phyloP scores from a whole-genome alignment of 2,888 invertebrate genomes.

The Andrena praecox region DNA sequence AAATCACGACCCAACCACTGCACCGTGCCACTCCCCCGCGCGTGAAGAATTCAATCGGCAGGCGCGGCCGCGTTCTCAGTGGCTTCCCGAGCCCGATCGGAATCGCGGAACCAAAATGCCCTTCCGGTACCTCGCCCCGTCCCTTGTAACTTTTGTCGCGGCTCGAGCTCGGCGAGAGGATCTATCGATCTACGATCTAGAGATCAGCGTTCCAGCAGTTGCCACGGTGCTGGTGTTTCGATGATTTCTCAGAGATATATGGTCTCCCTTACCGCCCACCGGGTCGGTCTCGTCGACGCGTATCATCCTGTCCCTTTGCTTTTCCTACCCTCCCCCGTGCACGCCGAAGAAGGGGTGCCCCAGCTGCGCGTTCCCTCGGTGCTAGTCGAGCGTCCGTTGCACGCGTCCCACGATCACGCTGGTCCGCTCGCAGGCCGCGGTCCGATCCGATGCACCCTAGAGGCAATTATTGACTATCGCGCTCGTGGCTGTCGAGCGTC shows the following conservation, averaged over 20 bases:
- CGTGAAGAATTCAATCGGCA: conserved; percentile 11
- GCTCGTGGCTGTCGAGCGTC: conserved; percentile 57
- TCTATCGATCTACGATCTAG: background rate
- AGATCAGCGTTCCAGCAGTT: background rate
- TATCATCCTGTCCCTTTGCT: conserved; percentile 89
- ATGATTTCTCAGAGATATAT: background rate
- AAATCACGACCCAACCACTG: conserved; percentile 38
- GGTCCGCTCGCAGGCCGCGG: background rate
- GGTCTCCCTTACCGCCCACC: conserved; percentile 91
- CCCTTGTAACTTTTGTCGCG: too few relatives aligned
- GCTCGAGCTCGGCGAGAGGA: too few relatives aligned
- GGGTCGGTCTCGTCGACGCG: conserved; percentile 96
- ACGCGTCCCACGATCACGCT: conserved; percentile 20
- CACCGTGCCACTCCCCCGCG: conserved; percentile 1
- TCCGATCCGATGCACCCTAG: conserved; percentile 74
- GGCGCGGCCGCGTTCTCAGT: background rate
- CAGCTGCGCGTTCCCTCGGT: conserved; percentile 8
- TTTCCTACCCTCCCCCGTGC: conserved; percentile 84
- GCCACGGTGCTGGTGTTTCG: background rate
- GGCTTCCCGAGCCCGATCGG: background rate
- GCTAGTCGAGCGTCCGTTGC: conserved; percentile 1
- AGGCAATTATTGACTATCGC: conserved; percentile 82
- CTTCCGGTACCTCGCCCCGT: background rate
- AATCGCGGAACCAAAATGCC: background rate
- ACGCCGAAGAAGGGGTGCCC: background rate